These are phyloP conservation scores for Brachionichthys hirsutus DNA, from an alignment of 2,113 vertebrate species.

Conservation along the genomic window DNA sequence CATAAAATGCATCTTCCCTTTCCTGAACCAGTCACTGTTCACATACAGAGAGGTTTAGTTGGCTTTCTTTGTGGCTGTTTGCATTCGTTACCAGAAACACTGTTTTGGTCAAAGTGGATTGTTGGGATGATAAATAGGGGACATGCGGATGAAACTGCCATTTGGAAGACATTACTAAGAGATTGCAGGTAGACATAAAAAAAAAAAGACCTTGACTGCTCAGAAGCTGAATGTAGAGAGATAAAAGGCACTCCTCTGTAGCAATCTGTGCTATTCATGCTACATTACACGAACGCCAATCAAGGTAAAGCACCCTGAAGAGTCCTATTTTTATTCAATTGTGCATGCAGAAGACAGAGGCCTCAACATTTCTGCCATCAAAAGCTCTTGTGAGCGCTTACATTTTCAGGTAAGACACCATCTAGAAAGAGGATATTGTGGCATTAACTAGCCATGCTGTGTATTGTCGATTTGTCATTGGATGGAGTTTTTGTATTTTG, in stretches of 20 bases:
- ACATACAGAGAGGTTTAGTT: constrained; percentile 36
- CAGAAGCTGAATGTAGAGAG: constrained; percentile 32
- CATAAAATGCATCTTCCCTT: constrained; percentile 1
- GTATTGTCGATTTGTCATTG: neutral
- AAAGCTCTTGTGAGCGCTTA: constrained; percentile 25
- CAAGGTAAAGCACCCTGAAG: constrained; percentile 43
- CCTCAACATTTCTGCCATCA: constrained; percentile 13
- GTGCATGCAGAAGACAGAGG: constrained; percentile 17
- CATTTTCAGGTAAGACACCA: neutral
- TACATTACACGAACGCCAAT: constrained; percentile 64
- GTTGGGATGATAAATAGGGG: constrained; percentile 29
- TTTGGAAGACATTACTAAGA: constrained; percentile 21
- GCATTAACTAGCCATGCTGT: constrained; percentile 5
- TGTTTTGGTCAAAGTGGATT: constrained; percentile 9
- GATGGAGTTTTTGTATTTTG: constrained; percentile 12
- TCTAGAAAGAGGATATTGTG: constrained; percentile 1
- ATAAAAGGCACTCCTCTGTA: constrained; percentile 51
- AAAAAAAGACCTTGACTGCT: constrained; percentile 46
- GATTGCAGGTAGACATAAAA: constrained; percentile 14
- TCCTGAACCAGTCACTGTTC: constrained; percentile 24
- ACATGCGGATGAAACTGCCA: constrained; percentile 19
- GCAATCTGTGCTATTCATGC: constrained; percentile 66
- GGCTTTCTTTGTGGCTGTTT: constrained; percentile 16
- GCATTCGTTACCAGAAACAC: constrained; percentile 22
- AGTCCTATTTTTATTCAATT: constrained; percentile 49